Conservation (phyloP, 2,113 vertebrate genomes). For the Pteropus alecto region DNA sequence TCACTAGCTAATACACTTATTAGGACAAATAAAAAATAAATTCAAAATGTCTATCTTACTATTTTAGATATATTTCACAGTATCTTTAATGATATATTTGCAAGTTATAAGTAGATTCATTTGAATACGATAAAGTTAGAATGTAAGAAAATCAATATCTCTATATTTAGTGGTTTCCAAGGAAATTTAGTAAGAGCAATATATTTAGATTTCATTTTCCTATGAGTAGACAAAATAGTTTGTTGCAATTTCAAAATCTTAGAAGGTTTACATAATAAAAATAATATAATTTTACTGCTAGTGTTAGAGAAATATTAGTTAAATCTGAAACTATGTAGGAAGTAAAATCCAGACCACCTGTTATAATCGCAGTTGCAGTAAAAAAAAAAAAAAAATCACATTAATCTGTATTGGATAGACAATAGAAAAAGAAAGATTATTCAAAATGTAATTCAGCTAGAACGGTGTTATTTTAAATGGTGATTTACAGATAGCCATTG, state of each 20-base stretch:
- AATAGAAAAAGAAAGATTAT: background rate
- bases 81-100: background rate
- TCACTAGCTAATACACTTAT: background rate
- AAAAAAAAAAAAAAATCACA: background rate
- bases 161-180: constrained; percentile 46
- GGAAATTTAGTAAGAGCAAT: constrained; percentile 35
- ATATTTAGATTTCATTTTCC: constrained; percentile 45
- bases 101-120: background rate
- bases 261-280: constrained; percentile 24
- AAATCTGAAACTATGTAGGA: constrained; percentile 51
- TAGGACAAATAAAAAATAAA: background rate
- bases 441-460: background rate
- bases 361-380: background rate
- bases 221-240: constrained; percentile 21
- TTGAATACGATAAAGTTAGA: constrained; percentile 41
- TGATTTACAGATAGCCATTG: background rate
- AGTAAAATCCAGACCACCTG: constrained; percentile 33
- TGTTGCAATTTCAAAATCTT: constrained; percentile 11
- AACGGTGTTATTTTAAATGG: background rate
- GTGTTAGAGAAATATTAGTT: background rate
- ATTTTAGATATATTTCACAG: background rate
- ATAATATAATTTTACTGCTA: constrained; percentile 29
- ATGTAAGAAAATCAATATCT: background rate
- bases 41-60: background rate
- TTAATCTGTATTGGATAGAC: background rate